These are phyloP conservation scores for Acrocyrtus sp. DNA, from an alignment of 2,888 invertebrate genomes.

Conservation along the genomic window DNA sequence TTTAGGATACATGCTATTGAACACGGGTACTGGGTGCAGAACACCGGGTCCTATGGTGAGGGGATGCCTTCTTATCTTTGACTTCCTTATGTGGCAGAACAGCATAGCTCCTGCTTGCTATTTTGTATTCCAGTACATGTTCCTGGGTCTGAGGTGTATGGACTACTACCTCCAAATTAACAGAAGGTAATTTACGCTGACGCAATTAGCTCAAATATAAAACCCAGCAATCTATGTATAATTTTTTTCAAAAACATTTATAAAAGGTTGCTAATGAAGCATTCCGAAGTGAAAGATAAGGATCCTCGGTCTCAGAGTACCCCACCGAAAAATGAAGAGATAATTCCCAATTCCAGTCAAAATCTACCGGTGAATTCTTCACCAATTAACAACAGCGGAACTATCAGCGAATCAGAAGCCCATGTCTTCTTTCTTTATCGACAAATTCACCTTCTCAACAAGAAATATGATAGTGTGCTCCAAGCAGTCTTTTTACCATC, in stretches of 20 bases:
- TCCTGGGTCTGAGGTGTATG: constrained; percentile 40
- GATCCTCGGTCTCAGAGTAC: not conserved
- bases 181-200: no score
- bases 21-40: not conserved
- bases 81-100: constrained; percentile 40
- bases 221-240: not conserved
- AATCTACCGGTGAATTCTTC: not conserved
- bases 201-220: not conserved
- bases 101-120: constrained; percentile 43
- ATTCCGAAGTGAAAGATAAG: no score
- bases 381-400: not conserved
- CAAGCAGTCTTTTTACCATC: constrained; percentile 33
- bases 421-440: constrained; percentile 12
- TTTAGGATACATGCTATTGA: constrained; percentile 40
- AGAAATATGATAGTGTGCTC: constrained; percentile 23
- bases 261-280: no score
- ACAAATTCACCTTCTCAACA: constrained; percentile 33
- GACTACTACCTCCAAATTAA: constrained; percentile 28
- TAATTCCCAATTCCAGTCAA: not conserved
- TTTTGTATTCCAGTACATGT: constrained; percentile 33
- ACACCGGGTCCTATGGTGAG: not conserved
- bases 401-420: not conserved
- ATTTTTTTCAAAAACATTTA: no score
- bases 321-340: not conserved
- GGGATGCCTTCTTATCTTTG: constrained; percentile 22